phyloP scores from a whole-genome alignment of 1,140 invertebrate genomes.

The Limonius californicus region DNA sequence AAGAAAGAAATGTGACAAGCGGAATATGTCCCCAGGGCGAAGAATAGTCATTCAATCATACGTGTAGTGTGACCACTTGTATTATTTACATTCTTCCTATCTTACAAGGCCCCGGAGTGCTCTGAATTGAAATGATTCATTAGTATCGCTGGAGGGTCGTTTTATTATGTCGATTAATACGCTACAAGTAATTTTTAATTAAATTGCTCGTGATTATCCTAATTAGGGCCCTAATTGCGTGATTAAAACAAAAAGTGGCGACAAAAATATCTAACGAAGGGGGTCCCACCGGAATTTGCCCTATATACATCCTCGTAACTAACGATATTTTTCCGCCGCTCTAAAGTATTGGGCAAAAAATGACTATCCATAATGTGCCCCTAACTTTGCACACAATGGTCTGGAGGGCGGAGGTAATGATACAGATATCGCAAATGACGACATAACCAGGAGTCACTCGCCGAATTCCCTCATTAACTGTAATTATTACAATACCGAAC shows the following conservation, averaged over 20 bases:
- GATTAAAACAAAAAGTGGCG: constrained; percentile 1
- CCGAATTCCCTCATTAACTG: neutral
- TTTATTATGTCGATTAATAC: constrained; percentile 2
- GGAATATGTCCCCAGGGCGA: constrained; percentile 42
- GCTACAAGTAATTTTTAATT: constrained; percentile 12
- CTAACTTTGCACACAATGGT: neutral
- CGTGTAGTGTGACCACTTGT: constrained; percentile 26
- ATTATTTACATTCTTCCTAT: constrained; percentile 16
- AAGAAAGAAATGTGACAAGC: constrained; percentile 41
- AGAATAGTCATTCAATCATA: constrained; percentile 40
- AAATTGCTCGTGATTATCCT: neutral
- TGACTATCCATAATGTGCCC: neutral
- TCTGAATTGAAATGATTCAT: constrained; percentile 13
- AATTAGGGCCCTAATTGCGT: neutral
- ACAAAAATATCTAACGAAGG: neutral
- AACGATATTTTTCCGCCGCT: neutral
- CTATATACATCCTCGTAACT: neutral
- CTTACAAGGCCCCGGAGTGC: neutral
- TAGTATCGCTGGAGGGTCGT: neutral
- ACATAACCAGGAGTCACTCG: neutral
- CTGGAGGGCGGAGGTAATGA: neutral
- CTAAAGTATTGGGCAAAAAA: neutral
- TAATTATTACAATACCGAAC: neutral
- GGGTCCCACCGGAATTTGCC: constrained; percentile 1
- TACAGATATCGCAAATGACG: constrained; percentile 2